Evolutionary conservation across 2,113 vertebrate species (phyloP).

Genomic region (Sula dactylatra): DNA sequence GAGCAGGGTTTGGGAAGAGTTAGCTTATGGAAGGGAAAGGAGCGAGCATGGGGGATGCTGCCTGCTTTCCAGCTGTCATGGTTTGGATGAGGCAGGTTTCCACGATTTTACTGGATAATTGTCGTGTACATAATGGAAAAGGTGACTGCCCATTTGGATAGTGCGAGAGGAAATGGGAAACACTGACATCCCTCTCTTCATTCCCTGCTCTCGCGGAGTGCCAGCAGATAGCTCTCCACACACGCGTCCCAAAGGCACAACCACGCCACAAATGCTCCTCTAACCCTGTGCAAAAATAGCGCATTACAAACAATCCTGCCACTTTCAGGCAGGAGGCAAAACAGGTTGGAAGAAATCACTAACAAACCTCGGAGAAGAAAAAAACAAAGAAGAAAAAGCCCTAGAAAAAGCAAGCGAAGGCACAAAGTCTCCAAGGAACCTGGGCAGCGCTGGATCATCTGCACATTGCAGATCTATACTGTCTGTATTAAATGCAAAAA

Average conservation of each 20-base stretch:
- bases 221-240: background rate
- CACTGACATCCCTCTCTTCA: background rate
- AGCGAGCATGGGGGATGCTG: background rate
- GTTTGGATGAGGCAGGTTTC: background rate
- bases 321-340: background rate
- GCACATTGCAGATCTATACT: background rate
- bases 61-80: background rate
- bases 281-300: background rate
- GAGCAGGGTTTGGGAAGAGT: background rate
- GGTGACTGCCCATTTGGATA: background rate
- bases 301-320: background rate
- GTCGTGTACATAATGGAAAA: background rate
- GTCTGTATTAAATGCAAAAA: background rate
- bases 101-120: background rate
- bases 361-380: background rate
- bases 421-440: background rate
- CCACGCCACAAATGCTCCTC: background rate
- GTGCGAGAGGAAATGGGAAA: background rate
- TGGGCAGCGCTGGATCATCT: background rate
- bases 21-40: background rate
- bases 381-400: background rate
- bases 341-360: background rate
- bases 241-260: background rate
- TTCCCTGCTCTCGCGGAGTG: background rate
- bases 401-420: background rate